phyloP scores from a whole-genome alignment of 2,888 invertebrate genomes.

The Oscheius sp. region DNA sequence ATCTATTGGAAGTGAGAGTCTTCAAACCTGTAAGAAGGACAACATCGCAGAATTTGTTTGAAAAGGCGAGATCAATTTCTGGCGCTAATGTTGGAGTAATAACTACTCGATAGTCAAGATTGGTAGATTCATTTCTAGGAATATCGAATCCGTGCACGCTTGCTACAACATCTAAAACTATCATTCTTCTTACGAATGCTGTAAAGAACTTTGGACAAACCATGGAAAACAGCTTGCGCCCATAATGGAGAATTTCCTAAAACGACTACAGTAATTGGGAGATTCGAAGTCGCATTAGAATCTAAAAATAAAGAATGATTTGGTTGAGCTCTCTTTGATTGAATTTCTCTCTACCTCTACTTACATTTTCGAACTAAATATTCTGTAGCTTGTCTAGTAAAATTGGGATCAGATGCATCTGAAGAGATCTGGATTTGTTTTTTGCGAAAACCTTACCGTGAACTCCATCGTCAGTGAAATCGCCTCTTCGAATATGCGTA shows the following conservation, averaged over 20 bases:
- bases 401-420: constrained; percentile 39
- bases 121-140: neutral
- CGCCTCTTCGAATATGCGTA: constrained; percentile 44
- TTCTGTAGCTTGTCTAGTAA: constrained; percentile 37
- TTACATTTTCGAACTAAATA: constrained; percentile 36
- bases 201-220: too few species aligned
- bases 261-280: constrained; percentile 33
- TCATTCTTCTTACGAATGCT: neutral
- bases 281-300: neutral
- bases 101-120: constrained; percentile 9
- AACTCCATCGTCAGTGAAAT: constrained; percentile 40
- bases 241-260: constrained; percentile 41
- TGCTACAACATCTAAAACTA: neutral
- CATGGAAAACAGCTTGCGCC: constrained; percentile 36
- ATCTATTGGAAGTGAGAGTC: neutral
- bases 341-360: neutral
- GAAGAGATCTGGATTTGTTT: too few species aligned
- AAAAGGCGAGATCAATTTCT: constrained; percentile 42
- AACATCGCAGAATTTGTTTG: constrained; percentile 38
- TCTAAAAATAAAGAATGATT: neutral
- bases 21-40: constrained; percentile 41
- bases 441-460: too few species aligned
- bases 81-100: constrained; percentile 40
- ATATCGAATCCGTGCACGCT: neutral
- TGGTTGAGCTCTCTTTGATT: neutral